These are phyloP conservation scores for Agrotis segetum DNA, from an alignment of 2,888 invertebrate species.

Conservation along the genomic window DNA sequence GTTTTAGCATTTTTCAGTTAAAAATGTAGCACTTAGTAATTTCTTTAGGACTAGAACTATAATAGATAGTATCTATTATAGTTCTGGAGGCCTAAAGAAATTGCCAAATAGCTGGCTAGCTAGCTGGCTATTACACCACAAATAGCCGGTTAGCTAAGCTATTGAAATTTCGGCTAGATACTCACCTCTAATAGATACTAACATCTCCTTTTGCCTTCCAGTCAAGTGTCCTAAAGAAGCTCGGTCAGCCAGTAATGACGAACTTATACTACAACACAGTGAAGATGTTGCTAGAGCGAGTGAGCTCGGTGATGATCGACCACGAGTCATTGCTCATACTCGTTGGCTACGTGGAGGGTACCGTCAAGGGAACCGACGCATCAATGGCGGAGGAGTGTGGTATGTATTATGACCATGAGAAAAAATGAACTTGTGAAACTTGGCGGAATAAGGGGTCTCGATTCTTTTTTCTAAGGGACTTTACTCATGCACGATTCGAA, in stretches of 20 bases:
- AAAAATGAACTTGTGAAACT: not conserved
- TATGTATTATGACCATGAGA: conserved; percentile 65
- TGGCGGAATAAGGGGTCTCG: not conserved
- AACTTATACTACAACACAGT: conserved; percentile 99
- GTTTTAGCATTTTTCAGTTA: no score
- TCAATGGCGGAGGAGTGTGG: conserved; percentile 86
- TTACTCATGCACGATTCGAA: no score
- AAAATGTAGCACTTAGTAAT: no score
- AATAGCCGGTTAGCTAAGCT: no score
- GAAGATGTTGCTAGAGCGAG: conserved; percentile 98
- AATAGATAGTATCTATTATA: no score
- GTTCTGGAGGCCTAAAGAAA: no score
- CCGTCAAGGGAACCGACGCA: conserved; percentile 90
- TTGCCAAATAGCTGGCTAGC: no score
- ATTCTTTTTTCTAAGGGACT: not conserved
- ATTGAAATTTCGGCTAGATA: no score
- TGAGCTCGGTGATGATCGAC: conserved; percentile 99
- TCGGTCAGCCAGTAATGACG: conserved; percentile 98
- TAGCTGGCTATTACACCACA: no score
- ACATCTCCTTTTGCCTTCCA: conserved; percentile 72
- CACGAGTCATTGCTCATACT: conserved; percentile 95
- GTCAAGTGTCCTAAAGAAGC: conserved; percentile 96
- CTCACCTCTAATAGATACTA: no score
- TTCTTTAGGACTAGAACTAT: not conserved
- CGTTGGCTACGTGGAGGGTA: conserved; percentile 93